A percentile compares a stretch with the other conserved stretches of the same genome.
phyloP scores from a whole-genome alignment of 2,113 vertebrate species.

The Centropristis striata region DNA sequence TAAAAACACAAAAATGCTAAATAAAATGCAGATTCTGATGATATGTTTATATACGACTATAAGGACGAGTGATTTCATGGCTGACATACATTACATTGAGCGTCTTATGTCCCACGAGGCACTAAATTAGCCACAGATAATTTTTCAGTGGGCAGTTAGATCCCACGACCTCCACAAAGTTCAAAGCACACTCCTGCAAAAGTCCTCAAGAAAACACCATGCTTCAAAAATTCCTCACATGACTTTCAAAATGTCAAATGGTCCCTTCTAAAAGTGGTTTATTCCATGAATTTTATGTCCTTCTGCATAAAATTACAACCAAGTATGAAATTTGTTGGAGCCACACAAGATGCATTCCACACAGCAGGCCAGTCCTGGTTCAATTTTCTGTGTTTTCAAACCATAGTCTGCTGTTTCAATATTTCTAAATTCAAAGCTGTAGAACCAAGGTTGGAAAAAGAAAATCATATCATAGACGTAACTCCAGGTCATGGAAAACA shows the following conservation, averaged over 20 bases:
- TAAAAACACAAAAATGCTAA: background rate
- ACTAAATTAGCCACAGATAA: slow-evolving; percentile 9
- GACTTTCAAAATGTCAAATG: background rate
- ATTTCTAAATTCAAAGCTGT: background rate
- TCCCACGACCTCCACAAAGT: background rate
- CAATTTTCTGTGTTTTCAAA: background rate
- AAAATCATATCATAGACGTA: background rate
- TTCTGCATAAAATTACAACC: background rate
- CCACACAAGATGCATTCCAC: background rate
- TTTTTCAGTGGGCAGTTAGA: background rate
- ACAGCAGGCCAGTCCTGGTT: background rate
- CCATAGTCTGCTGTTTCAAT: background rate
- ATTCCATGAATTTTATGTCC: slow-evolving; percentile 4
- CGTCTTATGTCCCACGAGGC: background rate
- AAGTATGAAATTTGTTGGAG: slow-evolving; percentile 9
- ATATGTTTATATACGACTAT: background rate
- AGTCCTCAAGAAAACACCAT: background rate
- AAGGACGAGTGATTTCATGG: slow-evolving; percentile 6
- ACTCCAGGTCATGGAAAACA: background rate
- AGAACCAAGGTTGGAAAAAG: background rate
- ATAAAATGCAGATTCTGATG: too few species aligned
- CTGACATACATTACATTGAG: background rate
- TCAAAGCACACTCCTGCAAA: slow-evolving; percentile 14
- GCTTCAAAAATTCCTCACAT: slow-evolving; percentile 7
- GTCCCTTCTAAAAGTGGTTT: slow-evolving; percentile 19